Percentiles rank a stretch among this genome's conserved stretches.
These are phyloP conservation scores for Syritta pipiens DNA, from an alignment of 2,888 invertebrate genomes.

Conservation along the genomic window DNA sequence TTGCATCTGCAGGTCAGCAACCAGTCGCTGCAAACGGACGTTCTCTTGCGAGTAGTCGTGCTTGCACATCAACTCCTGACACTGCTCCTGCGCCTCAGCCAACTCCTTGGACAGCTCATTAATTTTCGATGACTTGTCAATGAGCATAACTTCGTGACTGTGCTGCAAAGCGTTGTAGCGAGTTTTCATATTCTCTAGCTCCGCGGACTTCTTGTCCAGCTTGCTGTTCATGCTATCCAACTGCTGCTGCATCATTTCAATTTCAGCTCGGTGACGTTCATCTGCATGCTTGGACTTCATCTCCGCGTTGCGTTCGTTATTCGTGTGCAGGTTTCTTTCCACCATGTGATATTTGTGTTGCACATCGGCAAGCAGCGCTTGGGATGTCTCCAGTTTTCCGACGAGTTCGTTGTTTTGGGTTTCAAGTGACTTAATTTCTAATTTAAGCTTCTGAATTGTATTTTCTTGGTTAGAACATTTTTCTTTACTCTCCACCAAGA, in stretches of 20 bases:
- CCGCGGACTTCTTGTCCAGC: conserved; percentile 80
- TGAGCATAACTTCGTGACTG: conserved; percentile 82
- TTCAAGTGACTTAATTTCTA: conserved; percentile 79
- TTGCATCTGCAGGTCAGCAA: conserved; percentile 75
- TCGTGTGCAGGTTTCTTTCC: conserved; percentile 74
- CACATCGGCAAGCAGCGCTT: conserved; percentile 80
- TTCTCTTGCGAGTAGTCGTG: conserved; percentile 76
- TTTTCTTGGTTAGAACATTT: conserved; percentile 77
- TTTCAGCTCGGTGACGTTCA: conserved; percentile 80
- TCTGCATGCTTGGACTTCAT: conserved; percentile 79
- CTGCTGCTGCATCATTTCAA: conserved; percentile 80
- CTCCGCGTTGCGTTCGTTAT: conserved; percentile 76
- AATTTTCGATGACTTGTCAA: conserved; percentile 83
- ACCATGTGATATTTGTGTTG: conserved; percentile 78
- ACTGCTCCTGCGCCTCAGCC: conserved; percentile 82
- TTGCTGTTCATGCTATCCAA: conserved; percentile 78
- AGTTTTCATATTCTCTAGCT: conserved; percentile 81
- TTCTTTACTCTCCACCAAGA: conserved; percentile 80
- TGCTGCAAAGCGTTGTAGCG: conserved; percentile 82
- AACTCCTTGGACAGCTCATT: conserved; percentile 83
- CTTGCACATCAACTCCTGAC: conserved; percentile 76
- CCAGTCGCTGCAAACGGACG: conserved; percentile 73
- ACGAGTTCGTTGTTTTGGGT: conserved; percentile 80
- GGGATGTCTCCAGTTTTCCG: conserved; percentile 81
- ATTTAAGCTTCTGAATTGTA: conserved; percentile 73